Percentiles rank a stretch among this genome's conserved stretches.
Evolutionary conservation across 2,113 vertebrate species (phyloP).

Genomic region (Octodon degus): DNA sequence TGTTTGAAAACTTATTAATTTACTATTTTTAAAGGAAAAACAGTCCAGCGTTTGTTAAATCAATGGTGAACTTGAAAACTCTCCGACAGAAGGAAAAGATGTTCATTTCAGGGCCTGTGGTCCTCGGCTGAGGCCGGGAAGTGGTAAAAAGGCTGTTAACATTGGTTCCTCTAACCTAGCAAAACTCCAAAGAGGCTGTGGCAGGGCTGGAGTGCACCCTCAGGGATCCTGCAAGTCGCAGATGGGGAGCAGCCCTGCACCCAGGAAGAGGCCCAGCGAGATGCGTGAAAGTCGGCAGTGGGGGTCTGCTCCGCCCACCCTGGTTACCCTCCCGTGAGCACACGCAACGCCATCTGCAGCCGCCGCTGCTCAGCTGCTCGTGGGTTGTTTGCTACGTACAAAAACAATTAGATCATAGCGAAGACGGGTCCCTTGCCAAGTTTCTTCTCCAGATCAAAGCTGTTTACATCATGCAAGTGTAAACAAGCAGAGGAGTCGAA

Average conservation of each 20-base stretch:
- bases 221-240: too few species aligned
- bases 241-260: fast-evolving
- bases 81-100: background rate
- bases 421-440: background rate
- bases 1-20: background rate
- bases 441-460: constrained; percentile 51
- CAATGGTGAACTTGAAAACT: background rate
- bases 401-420: background rate
- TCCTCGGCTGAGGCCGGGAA: background rate
- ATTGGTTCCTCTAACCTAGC: fast-evolving
- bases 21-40: background rate
- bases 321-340: background rate
- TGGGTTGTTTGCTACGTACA: background rate
- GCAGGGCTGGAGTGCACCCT: background rate
- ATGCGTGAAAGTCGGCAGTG: fast-evolving
- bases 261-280: too few species aligned
- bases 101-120: fast-evolving
- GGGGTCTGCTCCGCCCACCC: background rate
- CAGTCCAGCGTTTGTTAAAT: background rate
- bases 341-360: fast-evolving
- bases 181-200: background rate
- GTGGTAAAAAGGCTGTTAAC: fast-evolving
- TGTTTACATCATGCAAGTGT: background rate
- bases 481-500: background rate
- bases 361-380: background rate